Conservation (phyloP, 2,113 vertebrate genomes). For the Origma solitaria region DNA sequence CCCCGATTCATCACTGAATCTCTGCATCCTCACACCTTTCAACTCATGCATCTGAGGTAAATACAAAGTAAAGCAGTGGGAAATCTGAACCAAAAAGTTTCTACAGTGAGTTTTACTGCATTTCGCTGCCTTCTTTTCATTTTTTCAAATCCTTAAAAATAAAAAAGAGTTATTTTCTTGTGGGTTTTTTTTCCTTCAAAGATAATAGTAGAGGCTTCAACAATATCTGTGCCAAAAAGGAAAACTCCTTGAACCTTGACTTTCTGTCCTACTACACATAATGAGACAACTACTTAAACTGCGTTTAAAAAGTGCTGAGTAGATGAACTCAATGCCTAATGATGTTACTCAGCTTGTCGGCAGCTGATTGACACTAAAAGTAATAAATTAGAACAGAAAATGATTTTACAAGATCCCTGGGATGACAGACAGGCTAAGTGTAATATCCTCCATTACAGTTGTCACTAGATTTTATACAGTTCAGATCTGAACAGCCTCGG, state of each 20-base stretch:
- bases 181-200: neutral
- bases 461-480: slow-evolving; percentile 71
- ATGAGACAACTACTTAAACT: slow-evolving; percentile 83
- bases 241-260: slow-evolving; percentile 74
- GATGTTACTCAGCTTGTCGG: slow-evolving; percentile 72
- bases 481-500: slow-evolving; percentile 62
- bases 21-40: slow-evolving; percentile 24
- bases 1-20: neutral
- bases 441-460: slow-evolving; percentile 75
- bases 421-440: slow-evolving; percentile 76
- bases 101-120: neutral
- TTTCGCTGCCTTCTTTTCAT: neutral
- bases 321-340: slow-evolving; percentile 72
- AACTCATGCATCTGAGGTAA: neutral
- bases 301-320: slow-evolving; percentile 82
- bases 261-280: slow-evolving; percentile 74
- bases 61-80: slow-evolving; percentile 33
- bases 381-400: slow-evolving; percentile 84
- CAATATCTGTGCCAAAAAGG: slow-evolving; percentile 50
- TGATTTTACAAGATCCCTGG: slow-evolving; percentile 74
- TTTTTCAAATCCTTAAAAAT: neutral
- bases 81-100: slow-evolving; percentile 39
- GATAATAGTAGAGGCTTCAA: slow-evolving; percentile 40
- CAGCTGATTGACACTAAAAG: slow-evolving; percentile 82
- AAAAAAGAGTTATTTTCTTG: slow-evolving; percentile 10